Base-by-base conservation (phyloP, 2,888 invertebrate species). In the Plagodis pulveraria region DNA sequence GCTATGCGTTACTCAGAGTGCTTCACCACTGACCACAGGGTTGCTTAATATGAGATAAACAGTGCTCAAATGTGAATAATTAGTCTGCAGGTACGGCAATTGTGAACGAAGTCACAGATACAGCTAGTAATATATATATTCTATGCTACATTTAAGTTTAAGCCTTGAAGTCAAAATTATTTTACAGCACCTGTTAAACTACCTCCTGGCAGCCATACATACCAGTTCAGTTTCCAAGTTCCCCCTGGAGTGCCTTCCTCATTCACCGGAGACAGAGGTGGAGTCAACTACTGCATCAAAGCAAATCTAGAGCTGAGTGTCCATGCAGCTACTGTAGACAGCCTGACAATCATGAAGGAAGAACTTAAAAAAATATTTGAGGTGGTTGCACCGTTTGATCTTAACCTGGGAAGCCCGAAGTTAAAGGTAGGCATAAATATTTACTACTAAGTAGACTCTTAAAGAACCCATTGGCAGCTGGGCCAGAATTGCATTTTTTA, bases 321-420 rank as follows among this genome's bases (percentile, higher is more conserved):
- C 9, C 0, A 36, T 4, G 36, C 9, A 6, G 5, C 9, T 5
- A 9, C 2, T 8, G 36, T 36, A 6, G 5, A 9, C 6, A 42
- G 75, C 1, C 72, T 72, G 32, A 54, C 62, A 10, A 48, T 62
- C 0, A 32, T 54, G 0, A 70, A 65, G 6, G 75, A 81, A 6
- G 67, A 75, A 5, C 32, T 87, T 2, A 56, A 48, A 0, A 76
- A 76, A 43, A 47, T 64, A 0, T 80, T 89, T 56, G 64, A 81
- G 50, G 80, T 89, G 9, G 70, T 89, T 6, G 79, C 82, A 6
- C 87, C 87, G 0, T 67, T 86, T 9, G 80, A 87, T 67, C 68
- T 87, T 66, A 87, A 85, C 63, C 68, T 65, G 6, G 79, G 74
- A 5, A 76, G 71, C n/a, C 71, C 72, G 12, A 58, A 62, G 46